A percentile compares a stretch with the other conserved stretches of the same genome.
Evolutionary conservation across 2,797 vertebrate species (phyloP).

Genomic region (Myotis findleyi): DNA sequence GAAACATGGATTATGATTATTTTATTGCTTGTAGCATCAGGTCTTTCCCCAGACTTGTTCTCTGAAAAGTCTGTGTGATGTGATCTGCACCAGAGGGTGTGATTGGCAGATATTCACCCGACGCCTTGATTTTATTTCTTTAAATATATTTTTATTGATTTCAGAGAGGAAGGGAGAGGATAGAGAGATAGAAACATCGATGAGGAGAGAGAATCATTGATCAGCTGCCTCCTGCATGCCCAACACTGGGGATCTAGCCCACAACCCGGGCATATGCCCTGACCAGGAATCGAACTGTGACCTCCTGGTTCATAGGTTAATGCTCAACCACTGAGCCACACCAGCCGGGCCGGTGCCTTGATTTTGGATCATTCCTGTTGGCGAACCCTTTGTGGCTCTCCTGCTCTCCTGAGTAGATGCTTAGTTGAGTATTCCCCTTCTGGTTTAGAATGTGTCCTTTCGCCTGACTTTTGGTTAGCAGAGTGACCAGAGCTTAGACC

Average conservation of each 20-base stretch:
- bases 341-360: background rate
- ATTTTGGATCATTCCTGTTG: background rate
- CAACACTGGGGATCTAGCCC: too few relatives aligned
- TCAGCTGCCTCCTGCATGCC: too few relatives aligned
- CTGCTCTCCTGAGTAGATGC: background rate
- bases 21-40: constrained; percentile 27
- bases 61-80: background rate
- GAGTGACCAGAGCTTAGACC: constrained; percentile 1
- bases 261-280: too few relatives aligned
- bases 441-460: constrained; percentile 40
- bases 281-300: too few relatives aligned
- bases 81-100: background rate
- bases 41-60: background rate
- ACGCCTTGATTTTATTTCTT: background rate
- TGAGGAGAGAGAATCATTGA: too few relatives aligned
- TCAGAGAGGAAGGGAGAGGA: too few relatives aligned
- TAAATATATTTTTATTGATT: too few relatives aligned
- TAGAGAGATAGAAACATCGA: too few relatives aligned
- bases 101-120: background rate
- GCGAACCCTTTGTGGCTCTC: background rate
- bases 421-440: background rate
- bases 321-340: too few relatives aligned
- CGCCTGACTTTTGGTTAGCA: constrained; percentile 39
- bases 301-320: too few relatives aligned
- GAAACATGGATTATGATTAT: background rate